phyloP scores from a whole-genome alignment of 2,113 vertebrate species.

The Callospermophilus lateralis region DNA sequence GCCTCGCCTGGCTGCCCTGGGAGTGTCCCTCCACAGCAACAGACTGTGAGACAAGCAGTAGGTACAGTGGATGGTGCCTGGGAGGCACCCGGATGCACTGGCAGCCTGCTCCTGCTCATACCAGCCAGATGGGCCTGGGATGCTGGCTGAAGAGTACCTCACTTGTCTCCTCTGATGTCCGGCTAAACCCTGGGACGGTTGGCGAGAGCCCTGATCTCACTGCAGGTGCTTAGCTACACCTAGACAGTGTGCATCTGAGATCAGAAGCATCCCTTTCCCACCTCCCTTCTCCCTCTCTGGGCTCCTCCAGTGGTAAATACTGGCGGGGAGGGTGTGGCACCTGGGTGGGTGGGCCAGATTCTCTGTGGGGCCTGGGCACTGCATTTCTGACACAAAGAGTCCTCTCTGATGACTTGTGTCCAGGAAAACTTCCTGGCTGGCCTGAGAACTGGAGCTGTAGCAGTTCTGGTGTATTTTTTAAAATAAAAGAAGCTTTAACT shows the following conservation, averaged over 20 bases:
- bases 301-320: not conserved
- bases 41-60: not conserved
- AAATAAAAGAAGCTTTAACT: not conserved
- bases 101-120: not conserved
- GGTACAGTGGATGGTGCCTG: not conserved
- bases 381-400: not conserved
- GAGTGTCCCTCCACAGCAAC: no score
- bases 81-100: not conserved
- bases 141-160: not conserved
- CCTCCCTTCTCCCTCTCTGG: not conserved
- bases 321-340: not conserved
- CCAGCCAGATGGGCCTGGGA: not conserved
- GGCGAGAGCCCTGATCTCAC: not conserved
- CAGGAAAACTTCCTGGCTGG: not conserved
- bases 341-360: no score
- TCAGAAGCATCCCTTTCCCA: no score
- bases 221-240: no score
- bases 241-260: accelerated
- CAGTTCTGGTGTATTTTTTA: no score
- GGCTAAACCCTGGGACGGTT: not conserved
- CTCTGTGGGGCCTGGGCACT: not conserved
- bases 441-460: not conserved
- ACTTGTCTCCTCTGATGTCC: not conserved
- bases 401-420: not conserved
- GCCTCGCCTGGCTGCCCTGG: not conserved